These are phyloP conservation scores for Catocala nupta DNA, from an alignment of 2,888 invertebrate genomes.

Conservation along the genomic window DNA sequence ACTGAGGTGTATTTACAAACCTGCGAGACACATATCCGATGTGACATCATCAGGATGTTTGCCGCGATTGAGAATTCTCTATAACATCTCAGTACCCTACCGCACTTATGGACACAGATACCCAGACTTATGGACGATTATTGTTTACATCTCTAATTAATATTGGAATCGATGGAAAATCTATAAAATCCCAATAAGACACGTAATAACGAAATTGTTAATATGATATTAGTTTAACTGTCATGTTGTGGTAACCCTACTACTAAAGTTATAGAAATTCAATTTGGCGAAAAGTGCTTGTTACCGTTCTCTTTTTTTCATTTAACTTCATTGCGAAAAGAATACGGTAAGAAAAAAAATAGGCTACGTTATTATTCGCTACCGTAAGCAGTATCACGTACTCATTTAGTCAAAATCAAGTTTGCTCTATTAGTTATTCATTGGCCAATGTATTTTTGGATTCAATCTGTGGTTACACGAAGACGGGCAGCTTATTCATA, in stretches of 20 bases:
- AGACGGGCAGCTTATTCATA: too few species aligned
- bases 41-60: too few species aligned
- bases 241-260: conserved; percentile 32
- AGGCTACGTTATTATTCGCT: conserved; percentile 44
- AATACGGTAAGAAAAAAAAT: conserved; percentile 43
- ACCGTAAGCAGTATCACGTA: conserved; percentile 24
- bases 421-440: conserved; percentile 33
- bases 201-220: not conserved
- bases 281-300: conserved; percentile 47
- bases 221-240: not conserved
- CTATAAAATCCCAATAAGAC: too few species aligned
- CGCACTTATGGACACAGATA: too few species aligned
- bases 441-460: conserved; percentile 18
- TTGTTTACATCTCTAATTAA: too few species aligned
- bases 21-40: too few species aligned
- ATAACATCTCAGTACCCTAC: too few species aligned
- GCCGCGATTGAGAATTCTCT: too few species aligned
- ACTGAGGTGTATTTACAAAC: too few species aligned
- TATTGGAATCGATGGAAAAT: too few species aligned
- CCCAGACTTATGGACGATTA: too few species aligned
- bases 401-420: conserved; percentile 39
- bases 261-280: conserved; percentile 36
- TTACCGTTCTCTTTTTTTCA: conserved; percentile 37
- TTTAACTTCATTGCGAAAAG: conserved; percentile 30
- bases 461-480: not conserved